Base-by-base conservation (phyloP, 1,140 invertebrate species). In the Asobara japonica region DNA sequence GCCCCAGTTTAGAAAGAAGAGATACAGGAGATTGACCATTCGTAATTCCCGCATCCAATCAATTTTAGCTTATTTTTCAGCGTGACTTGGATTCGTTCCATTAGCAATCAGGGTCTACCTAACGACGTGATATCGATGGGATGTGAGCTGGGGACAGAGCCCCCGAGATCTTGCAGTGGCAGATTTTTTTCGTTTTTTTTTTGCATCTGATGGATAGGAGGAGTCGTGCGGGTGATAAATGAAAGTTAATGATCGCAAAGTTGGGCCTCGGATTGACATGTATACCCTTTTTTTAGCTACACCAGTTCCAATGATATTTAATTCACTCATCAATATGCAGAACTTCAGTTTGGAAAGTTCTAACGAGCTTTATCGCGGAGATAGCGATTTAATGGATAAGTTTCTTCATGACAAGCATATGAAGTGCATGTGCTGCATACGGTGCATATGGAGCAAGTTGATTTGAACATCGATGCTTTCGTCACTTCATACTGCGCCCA, bases 91-190 rank as follows among this genome's bases (percentile, higher is more conserved):
- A 25, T 56, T 22, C 51, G 18, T 11, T 56, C 51, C 51, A 56
- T 56, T 56, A 56, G 51, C 51, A 56, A 56, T 56, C 51, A 56
- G 25, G 18, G 51, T 56, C 51, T 56, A 18, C 22, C 51, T 56
- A 56, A 56, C 51, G 51, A 56, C 22, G 51, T 27, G 51, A 22
- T 56, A 27, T 56, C 11, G 51, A 22, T 6, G 51, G 51, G 3
- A 10, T 25, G 51, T 18, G 51, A 11, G 22, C 18, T 2, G 51
- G 18, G 25, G 22, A 56, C 22, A 3, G 51, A 56, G 20, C 20
- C 13, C 25, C 13, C 20, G 51, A 56, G 20, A 56, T 56, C 51
- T 56, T 56, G 18, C 51, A 56, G 10, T 27, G 51, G 51, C 22
- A 25, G 18, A 25, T 25, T 56, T 56, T 56, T 56, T 56, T 56